A percentile compares a stretch with the other conserved stretches of the same genome.
Evolutionary conservation across 2,797 vertebrate species (phyloP).

Genomic region (Epinephelus malabaricus): DNA sequence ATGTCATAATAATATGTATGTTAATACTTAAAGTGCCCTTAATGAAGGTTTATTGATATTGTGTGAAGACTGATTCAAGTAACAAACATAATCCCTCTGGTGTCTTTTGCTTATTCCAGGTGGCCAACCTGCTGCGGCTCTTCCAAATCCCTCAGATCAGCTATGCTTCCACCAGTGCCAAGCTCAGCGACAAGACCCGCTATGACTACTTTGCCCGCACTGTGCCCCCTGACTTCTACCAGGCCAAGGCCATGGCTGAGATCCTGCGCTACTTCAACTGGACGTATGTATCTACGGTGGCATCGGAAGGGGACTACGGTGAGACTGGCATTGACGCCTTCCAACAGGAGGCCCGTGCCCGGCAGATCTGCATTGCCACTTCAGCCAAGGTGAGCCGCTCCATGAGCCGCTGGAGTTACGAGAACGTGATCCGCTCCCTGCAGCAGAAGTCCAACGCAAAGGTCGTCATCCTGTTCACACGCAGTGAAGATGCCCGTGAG

Average conservation of each 20-base stretch:
- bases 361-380: constrained; percentile 98
- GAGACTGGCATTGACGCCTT: constrained; percentile 98
- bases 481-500: constrained; percentile 95
- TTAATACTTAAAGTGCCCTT: background rate
- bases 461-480: constrained; percentile 96
- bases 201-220: constrained; percentile 98
- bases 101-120: constrained; percentile 81
- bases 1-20: background rate
- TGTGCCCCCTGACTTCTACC: constrained; percentile 97
- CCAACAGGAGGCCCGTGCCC: constrained; percentile 95
- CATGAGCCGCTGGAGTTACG: constrained; percentile 94
- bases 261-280: constrained; percentile 99
- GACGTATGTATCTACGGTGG: constrained; percentile 98
- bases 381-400: constrained; percentile 98
- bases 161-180: constrained; percentile 98
- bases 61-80: constrained; percentile 4
- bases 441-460: constrained; percentile 96
- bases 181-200: constrained; percentile 97
- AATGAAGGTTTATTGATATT: background rate
- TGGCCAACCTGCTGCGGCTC: constrained; percentile 96
- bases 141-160: constrained; percentile 99
- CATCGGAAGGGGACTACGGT: constrained; percentile 97
- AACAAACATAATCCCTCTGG: background rate
- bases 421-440: constrained; percentile 93
- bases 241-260: constrained; percentile 98